A percentile compares a stretch with the other conserved stretches of the same genome.
Conservation (phyloP, 1,140 invertebrate species). For the Cydia strobilella region DNA sequence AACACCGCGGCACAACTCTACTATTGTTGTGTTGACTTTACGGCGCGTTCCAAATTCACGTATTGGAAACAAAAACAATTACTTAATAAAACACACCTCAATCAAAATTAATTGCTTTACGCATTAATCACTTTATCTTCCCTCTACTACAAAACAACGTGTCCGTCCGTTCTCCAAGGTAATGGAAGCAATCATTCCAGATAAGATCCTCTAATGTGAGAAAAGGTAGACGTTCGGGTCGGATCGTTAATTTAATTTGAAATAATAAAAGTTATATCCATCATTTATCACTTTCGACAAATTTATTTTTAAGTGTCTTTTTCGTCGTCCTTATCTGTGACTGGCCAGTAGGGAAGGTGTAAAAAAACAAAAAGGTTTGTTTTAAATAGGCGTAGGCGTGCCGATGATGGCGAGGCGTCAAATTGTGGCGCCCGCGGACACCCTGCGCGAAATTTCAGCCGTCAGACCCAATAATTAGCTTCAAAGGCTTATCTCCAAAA, state of each 20-base stretch:
- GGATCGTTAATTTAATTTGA: conserved; percentile 79
- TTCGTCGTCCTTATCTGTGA: conserved; percentile 65
- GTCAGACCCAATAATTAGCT: conserved; percentile 26
- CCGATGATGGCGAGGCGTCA: conserved; percentile 59
- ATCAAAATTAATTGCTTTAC: conserved; percentile 60
- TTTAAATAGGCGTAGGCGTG: conserved; percentile 65
- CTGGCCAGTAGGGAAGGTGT: conserved; percentile 54
- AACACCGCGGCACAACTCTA: conserved; percentile 24
- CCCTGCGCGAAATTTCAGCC: conserved; percentile 18
- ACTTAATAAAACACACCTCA: conserved; percentile 79
- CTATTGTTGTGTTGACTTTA: conserved; percentile 54
- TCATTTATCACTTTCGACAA: conserved; percentile 79
- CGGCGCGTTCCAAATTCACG: conserved; percentile 63
- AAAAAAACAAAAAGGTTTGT: conserved; percentile 57
- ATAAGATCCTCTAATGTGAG: conserved; percentile 79
- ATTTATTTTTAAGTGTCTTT: conserved; percentile 78
- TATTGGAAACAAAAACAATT: conserved; percentile 76
- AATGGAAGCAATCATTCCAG: conserved; percentile 79
- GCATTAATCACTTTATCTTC: conserved; percentile 68
- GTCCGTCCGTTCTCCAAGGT: conserved; percentile 66
- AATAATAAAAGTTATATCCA: conserved; percentile 78
- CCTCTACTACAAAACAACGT: conserved; percentile 71
- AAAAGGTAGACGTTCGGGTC: conserved; percentile 72
- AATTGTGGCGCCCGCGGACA: conserved; percentile 34
- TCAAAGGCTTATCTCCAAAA: conserved; percentile 10